phyloP scores from a whole-genome alignment of 2,797 vertebrate genomes.

The Eospalax fontanierii region DNA sequence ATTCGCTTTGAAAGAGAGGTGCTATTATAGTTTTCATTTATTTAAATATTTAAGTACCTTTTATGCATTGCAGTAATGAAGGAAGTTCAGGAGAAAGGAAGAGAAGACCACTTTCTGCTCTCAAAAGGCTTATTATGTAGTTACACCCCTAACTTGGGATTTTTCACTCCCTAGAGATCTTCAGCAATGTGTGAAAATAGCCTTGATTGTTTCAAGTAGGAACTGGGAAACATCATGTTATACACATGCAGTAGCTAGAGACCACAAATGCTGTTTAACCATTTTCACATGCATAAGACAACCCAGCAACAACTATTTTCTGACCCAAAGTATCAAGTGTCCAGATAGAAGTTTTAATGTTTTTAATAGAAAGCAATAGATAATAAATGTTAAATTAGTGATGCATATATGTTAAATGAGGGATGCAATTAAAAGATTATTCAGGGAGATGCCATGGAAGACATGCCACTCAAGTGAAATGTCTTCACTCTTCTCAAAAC shows the following conservation, averaged over 20 bases:
- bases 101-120: slow-evolving; percentile 38
- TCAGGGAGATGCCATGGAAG: neutral
- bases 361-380: slow-evolving; percentile 16
- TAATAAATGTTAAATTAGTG: slow-evolving; percentile 45
- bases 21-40: slow-evolving; percentile 23
- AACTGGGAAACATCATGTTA: neutral
- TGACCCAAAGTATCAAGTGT: neutral
- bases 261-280: neutral
- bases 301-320: neutral
- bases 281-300: slow-evolving; percentile 3
- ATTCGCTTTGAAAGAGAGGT: neutral
- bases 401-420: neutral
- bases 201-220: neutral
- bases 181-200: neutral
- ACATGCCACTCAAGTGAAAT: neutral
- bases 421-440: neutral
- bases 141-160: neutral
- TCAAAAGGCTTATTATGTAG: slow-evolving; percentile 30
- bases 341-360: neutral
- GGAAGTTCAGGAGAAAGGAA: neutral
- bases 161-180: neutral
- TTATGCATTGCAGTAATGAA: slow-evolving; percentile 43
- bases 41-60: slow-evolving; percentile 28
- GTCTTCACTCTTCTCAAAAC: neutral
- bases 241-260: neutral